Percentiles rank a stretch among this genome's conserved stretches.
Evolutionary conservation across 2,113 vertebrate species (phyloP).

Genomic region (Gasterosteus nipponicus): DNA sequence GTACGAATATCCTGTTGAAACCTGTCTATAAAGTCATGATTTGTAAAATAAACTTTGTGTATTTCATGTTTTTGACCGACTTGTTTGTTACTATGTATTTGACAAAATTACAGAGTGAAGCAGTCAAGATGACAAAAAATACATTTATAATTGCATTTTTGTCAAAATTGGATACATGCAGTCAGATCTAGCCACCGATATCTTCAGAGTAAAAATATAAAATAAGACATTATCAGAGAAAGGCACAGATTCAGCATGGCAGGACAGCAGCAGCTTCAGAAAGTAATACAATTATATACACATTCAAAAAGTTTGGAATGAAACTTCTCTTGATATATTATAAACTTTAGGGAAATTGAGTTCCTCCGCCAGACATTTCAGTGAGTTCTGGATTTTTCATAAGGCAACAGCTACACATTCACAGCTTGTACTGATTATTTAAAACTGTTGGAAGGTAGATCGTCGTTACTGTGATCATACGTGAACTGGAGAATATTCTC

Average conservation of each 20-base stretch:
- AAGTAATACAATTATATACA: slow-evolving; percentile 68
- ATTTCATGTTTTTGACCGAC: slow-evolving; percentile 2
- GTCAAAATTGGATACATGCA: slow-evolving; percentile 72
- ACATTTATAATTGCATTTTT: slow-evolving; percentile 58
- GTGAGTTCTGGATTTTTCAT: slow-evolving; percentile 55
- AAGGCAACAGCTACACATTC: slow-evolving; percentile 77
- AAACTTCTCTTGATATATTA: slow-evolving; percentile 67
- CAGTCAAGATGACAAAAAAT: slow-evolving; percentile 27
- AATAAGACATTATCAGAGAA: slow-evolving; percentile 75
- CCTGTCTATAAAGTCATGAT: slow-evolving; percentile 35
- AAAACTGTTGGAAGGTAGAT: slow-evolving; percentile 1
- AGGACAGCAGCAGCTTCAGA: slow-evolving; percentile 80
- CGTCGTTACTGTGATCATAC: slow-evolving; percentile 27
- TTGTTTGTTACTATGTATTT: not conserved
- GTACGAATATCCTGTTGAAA: slow-evolving; percentile 24
- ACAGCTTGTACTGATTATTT: slow-evolving; percentile 59
- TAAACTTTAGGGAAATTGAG: slow-evolving; percentile 35
- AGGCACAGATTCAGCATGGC: slow-evolving; percentile 81
- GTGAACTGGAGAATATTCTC: slow-evolving; percentile 18
- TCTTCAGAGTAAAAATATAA: slow-evolving; percentile 69
- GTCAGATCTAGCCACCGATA: slow-evolving; percentile 64
- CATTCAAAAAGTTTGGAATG: slow-evolving; percentile 62
- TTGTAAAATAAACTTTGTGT: slow-evolving; percentile 45
- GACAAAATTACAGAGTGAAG: not conserved
- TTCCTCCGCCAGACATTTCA: slow-evolving; percentile 57